These are phyloP conservation scores for Apogon talboti DNA, from an alignment of 2,797 vertebrate genomes.

Conservation along the genomic window DNA sequence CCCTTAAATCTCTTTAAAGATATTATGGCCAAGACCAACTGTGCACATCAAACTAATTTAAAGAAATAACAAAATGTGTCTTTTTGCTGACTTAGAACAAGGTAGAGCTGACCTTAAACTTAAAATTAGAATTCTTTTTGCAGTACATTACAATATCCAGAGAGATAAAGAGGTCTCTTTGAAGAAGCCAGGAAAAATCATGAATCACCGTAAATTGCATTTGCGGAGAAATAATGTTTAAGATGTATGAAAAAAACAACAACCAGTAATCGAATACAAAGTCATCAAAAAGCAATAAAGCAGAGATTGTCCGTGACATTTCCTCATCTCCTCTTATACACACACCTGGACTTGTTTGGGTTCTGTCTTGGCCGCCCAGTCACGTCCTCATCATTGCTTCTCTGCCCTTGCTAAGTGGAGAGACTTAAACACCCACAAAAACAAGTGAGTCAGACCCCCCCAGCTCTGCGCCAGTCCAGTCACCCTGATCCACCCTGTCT, in stretches of 20 bases:
- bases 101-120: constrained; percentile 17
- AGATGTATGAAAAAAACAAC: constrained; percentile 1
- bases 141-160: constrained; percentile 18
- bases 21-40: constrained; percentile 18
- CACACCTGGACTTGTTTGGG: constrained; percentile 30
- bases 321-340: constrained; percentile 17
- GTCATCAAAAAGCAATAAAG: constrained; percentile 11
- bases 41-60: constrained; percentile 27
- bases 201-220: constrained; percentile 22
- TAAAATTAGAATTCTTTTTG: constrained; percentile 13
- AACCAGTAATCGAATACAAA: constrained; percentile 7
- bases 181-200: constrained; percentile 18
- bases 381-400: constrained; percentile 7
- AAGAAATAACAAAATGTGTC: constrained; percentile 14
- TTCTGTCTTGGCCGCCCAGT: constrained; percentile 20
- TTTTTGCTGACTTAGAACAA: constrained; percentile 1
- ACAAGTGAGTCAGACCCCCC: constrained; percentile 66
- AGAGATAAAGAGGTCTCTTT: constrained; percentile 11
- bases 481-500: constrained; percentile 58
- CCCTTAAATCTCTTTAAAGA: background rate
- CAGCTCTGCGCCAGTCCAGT: constrained; percentile 44
- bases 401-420: constrained; percentile 38
- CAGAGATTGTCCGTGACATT: constrained; percentile 3
- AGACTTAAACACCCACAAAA: constrained; percentile 62
- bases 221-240: constrained; percentile 11